These are phyloP conservation scores for Corvus hawaiiensis DNA, from an alignment of 2,113 vertebrate species.

Conservation along the genomic window DNA sequence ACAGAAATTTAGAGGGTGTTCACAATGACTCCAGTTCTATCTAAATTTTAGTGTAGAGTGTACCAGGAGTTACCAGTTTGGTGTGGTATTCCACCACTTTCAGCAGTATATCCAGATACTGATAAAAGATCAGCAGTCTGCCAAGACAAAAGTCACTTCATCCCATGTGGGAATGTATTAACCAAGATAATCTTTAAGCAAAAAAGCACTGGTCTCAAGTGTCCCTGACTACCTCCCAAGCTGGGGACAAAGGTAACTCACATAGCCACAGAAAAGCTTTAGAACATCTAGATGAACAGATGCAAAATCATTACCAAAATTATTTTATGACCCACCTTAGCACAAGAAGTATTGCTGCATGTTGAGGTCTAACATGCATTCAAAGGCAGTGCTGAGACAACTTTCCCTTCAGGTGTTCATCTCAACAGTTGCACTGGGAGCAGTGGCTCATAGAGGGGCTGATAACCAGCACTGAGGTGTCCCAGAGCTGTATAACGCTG, in stretches of 20 bases:
- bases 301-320: background rate
- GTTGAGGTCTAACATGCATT: background rate
- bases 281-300: background rate
- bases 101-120: background rate
- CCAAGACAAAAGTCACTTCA: background rate
- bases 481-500: background rate
- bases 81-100: background rate
- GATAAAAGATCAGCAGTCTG: background rate
- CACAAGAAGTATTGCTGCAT: background rate
- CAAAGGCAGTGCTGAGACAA: background rate
- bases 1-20: background rate
- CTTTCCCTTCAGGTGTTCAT: background rate
- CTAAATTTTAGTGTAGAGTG: background rate
- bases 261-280: background rate
- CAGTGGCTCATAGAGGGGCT: rapidly evolving
- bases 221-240: background rate
- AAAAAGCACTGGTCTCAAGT: background rate
- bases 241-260: background rate
- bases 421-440: background rate
- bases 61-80: background rate
- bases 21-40: background rate
- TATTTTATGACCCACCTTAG: background rate
- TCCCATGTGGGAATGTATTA: background rate
- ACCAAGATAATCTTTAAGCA: background rate
- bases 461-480: background rate